Evolutionary conservation across 2,888 invertebrate species (phyloP).

Genomic region (Platycheirus albimanus): DNA sequence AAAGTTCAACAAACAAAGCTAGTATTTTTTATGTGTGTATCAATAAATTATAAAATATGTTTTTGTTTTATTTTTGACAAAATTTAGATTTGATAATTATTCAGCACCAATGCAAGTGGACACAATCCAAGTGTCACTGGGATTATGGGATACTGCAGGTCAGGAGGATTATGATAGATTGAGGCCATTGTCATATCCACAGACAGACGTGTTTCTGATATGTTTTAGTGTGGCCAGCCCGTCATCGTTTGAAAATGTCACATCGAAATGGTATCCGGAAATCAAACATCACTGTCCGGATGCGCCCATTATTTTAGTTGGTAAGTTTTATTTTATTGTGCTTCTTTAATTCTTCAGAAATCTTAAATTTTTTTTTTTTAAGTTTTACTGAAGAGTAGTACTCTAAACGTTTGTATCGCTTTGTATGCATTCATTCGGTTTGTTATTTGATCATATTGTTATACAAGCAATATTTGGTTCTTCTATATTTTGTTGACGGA

Average conservation of each 20-base stretch:
- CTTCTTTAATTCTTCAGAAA: no score
- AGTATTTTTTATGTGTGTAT: no score
- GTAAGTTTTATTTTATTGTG: no score
- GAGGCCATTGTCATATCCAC: slow-evolving; percentile 97
- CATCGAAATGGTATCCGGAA: slow-evolving; percentile 99
- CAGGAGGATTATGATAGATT: slow-evolving; percentile 99
- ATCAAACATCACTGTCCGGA: slow-evolving; percentile 99
- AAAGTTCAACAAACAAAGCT: no score
- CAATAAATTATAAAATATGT: slow-evolving; percentile 9
- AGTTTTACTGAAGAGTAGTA: no score
- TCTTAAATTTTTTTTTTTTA: no score
- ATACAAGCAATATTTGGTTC: no score
- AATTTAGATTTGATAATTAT: slow-evolving; percentile 96
- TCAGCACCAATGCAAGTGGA: slow-evolving; percentile 99
- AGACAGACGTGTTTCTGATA: slow-evolving; percentile 99
- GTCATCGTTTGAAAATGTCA: slow-evolving; percentile 99
- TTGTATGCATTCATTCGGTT: no score
- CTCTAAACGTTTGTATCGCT: no score
- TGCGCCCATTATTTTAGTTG: slow-evolving; percentile 99
- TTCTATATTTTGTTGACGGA: no score
- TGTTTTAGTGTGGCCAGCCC: slow-evolving; percentile 99
- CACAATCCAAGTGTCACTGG: slow-evolving; percentile 97
- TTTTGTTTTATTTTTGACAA: slow-evolving; percentile 22
- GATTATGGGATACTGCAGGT: slow-evolving; percentile 97
- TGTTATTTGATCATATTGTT: no score